Percentiles rank a stretch among this genome's conserved stretches.
Conservation (phyloP, 2,888 invertebrate species). For the Pandemis heparana region DNA sequence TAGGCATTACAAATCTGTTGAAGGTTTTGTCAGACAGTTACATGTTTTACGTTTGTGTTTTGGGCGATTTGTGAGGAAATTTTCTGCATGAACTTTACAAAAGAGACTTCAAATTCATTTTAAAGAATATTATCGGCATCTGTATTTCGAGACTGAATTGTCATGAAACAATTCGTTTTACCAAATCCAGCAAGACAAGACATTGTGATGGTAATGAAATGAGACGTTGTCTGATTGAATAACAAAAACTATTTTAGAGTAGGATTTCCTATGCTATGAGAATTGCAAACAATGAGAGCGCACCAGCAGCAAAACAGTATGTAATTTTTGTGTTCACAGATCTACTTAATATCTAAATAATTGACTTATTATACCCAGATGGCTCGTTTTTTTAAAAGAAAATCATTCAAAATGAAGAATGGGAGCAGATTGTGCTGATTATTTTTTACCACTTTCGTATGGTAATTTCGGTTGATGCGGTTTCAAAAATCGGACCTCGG, state of each 20-base stretch:
- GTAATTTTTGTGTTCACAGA: background rate
- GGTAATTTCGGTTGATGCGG: too few relatives aligned
- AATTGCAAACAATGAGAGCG: slow-evolving; percentile 26
- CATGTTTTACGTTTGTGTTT: background rate
- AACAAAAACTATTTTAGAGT: slow-evolving; percentile 41
- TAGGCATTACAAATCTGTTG: background rate
- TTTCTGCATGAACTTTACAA: background rate
- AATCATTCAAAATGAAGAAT: too few relatives aligned
- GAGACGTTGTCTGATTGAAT: slow-evolving; percentile 2
- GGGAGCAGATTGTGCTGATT: too few relatives aligned
- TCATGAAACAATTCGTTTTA: background rate
- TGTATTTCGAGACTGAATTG: background rate
- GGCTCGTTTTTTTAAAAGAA: too few relatives aligned
- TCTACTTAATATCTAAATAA: background rate
- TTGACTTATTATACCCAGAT: too few relatives aligned
- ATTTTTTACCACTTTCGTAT: too few relatives aligned
- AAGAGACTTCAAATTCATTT: too few relatives aligned
- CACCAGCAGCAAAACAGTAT: background rate
- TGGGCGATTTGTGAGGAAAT: too few relatives aligned
- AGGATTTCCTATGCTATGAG: slow-evolving; percentile 39
- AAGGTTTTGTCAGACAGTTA: background rate
- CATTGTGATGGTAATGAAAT: slow-evolving; percentile 6
- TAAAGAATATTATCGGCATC: too few relatives aligned
- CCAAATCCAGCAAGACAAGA: background rate
- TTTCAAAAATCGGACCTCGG: too few relatives aligned